Base-by-base conservation (phyloP, 1,140 invertebrate genomes). In the Drosophila tropicalis region DNA sequence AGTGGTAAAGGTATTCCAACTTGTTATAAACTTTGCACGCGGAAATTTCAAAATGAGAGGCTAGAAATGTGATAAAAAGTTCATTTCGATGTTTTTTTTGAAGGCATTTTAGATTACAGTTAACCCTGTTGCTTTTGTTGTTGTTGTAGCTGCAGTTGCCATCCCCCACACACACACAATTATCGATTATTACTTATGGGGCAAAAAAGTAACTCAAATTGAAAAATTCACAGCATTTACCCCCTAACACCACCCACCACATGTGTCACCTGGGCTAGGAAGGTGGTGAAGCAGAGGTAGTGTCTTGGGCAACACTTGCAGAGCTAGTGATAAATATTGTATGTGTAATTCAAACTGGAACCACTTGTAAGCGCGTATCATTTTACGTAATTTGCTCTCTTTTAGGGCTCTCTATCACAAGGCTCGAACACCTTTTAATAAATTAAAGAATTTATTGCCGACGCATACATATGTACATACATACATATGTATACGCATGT, bases 141-240 rank as follows among this genome's bases (percentile, higher is more conserved):
- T 51, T 51, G 17, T 51, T 51, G 44, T 19, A 4, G 17, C 17
- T 66, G 58, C 29, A 55, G 57, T 68, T 77, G 70, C 70, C 76
- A 74, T 69, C 64, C 32, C 32, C 19, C 10, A 29, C 29, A 29
- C 44, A 51, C 67, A 29, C 61, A 44, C 39, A 74, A 68, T 76
- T 79, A 86, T 86, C 81, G 83, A 86, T 86, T 86, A 71, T 81
- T 87, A 74, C 51, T 51, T 51, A 22, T 22, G 17, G n/a, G 41
- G 15, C 15, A 15, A 17, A 51, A 51, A 51, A 10, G 22, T 51
- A 22, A 51, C 6, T 19, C 9, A 10, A 19, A 47, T 17, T 51
- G n/a, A 51, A n/a, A 51, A 51, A 22, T 51, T 22, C 10, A 51
- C 17, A 12, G 10, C 19, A 51, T 22, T 51, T 51, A 9, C 2